Evolutionary conservation across 2,888 invertebrate genomes (phyloP).

Genomic region (Cacoxenus indagator): DNA sequence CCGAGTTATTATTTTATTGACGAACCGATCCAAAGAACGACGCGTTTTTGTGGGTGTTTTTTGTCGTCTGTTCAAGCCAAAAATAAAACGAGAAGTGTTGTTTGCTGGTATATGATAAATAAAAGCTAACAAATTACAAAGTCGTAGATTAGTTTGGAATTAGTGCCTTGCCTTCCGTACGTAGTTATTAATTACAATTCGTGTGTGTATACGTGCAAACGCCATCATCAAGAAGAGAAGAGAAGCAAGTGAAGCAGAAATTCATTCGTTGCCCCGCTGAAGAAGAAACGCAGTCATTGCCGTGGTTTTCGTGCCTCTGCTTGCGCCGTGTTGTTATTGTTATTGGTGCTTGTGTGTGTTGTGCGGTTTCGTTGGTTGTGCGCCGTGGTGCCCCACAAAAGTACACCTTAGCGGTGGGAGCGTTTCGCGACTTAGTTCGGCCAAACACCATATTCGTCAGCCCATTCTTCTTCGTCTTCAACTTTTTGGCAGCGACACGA

Average conservation of each 20-base stretch:
- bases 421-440: too few relatives aligned
- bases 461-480: too few relatives aligned
- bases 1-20: too few relatives aligned
- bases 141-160: background rate
- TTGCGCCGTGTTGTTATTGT: background rate
- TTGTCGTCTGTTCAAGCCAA: conserved; percentile 16
- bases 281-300: background rate
- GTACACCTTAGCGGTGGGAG: background rate
- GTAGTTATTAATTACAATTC: background rate
- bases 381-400: background rate
- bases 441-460: too few relatives aligned
- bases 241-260: conserved; percentile 12
- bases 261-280: background rate
- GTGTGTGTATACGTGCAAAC: conserved; percentile 11
- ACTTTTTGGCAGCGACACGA: too few relatives aligned
- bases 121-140: background rate
- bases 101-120: conserved; percentile 7
- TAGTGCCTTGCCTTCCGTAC: background rate
- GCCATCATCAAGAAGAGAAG: too few relatives aligned
- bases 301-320: background rate
- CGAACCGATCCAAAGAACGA: too few relatives aligned
- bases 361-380: too few relatives aligned
- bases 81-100: background rate
- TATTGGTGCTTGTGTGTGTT: background rate
- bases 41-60: conserved; percentile 16